Base-by-base conservation (phyloP, 2,888 invertebrate species). In the Spisula solida region DNA sequence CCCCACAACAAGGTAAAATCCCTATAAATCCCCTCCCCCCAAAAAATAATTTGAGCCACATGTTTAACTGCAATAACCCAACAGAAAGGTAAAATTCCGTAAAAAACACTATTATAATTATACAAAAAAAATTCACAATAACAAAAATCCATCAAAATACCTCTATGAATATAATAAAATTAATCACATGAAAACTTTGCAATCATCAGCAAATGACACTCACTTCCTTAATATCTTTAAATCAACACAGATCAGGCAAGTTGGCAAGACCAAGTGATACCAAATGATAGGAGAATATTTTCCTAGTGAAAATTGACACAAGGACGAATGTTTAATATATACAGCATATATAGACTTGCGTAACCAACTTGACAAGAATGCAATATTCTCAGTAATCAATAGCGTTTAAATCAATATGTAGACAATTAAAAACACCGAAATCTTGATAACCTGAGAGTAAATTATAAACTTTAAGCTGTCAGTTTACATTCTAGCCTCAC, bases 321-420 rank as follows among this genome's bases (percentile, higher is more conserved):
- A 75, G 34, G 2, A 75, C 34, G 14, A 25, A 60, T 34, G 75
- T 10, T 75, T 31, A 31, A 70, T 12, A 25, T 25, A 31, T 70
- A 60, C 60, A 16, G 34, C 75, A 75, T 34, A 75, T 48, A 48
- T 6, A 83, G 25, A 88, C 48, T 80, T 29, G 78, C 78, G 88
- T 90, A 88, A 90, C 91, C 60, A 90, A 90, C 86, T 70, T 81
- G 84, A 82, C 83, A 88, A 86, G 90, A 92, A 92, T 90, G 88
- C 81, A 66, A 85, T 86, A 79, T 31, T 78, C 48, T 12, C 18
- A 41, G 51, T 47, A 79, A 89, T 90, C 88, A 90, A 90, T 90
- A 86, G 83, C 31, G 14, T 41, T 75, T 51, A 86, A 89, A 89
- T 88, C 89, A 90, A 88, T 90, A 91, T 80, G 4, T 16, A 70